phyloP scores from a whole-genome alignment of 2,888 invertebrate species.

The Ypsolopha sequella region DNA sequence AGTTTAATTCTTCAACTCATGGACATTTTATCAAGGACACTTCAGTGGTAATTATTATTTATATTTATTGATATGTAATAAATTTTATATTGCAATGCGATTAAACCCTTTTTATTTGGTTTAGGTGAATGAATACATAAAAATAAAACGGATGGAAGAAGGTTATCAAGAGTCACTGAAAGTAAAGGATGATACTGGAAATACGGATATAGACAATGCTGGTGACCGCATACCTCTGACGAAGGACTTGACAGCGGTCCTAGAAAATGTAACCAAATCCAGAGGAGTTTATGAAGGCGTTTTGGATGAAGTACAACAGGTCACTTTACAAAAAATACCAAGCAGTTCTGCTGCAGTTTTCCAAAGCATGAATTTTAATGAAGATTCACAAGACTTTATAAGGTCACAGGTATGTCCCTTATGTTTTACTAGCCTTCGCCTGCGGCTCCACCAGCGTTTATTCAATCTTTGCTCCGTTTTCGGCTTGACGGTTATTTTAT shows the following conservation, averaged over 20 bases:
- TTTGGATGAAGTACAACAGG: conserved; percentile 24
- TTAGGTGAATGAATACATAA: conserved; percentile 51
- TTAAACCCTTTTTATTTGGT: conserved; percentile 12
- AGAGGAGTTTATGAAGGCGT: conserved; percentile 26
- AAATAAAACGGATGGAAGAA: conserved; percentile 60
- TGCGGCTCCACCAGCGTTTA: too few species aligned
- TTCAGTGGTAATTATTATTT: conserved; percentile 47
- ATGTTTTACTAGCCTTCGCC: too few species aligned
- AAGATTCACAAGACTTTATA: conserved; percentile 56
- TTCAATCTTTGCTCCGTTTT: too few species aligned
- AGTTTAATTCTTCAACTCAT: conserved; percentile 56
- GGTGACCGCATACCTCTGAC: conserved; percentile 50
- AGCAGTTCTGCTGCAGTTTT: conserved; percentile 74
- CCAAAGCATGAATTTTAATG: conserved; percentile 64
- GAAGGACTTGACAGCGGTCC: conserved; percentile 67
- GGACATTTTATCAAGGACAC: conserved; percentile 52
- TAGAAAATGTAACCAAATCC: conserved; percentile 59
- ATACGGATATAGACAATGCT: conserved; percentile 19
- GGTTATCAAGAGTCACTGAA: conserved; percentile 49
- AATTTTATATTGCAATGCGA: background rate
- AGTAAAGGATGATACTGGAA: conserved; percentile 20
- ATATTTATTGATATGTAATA: background rate
- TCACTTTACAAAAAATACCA: conserved; percentile 67
- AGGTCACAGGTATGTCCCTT: conserved; percentile 63
- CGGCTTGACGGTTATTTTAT: too few species aligned